Evolutionary conservation across 2,797 vertebrate species (phyloP).

Genomic region (Percopsis omiscomaycus): DNA sequence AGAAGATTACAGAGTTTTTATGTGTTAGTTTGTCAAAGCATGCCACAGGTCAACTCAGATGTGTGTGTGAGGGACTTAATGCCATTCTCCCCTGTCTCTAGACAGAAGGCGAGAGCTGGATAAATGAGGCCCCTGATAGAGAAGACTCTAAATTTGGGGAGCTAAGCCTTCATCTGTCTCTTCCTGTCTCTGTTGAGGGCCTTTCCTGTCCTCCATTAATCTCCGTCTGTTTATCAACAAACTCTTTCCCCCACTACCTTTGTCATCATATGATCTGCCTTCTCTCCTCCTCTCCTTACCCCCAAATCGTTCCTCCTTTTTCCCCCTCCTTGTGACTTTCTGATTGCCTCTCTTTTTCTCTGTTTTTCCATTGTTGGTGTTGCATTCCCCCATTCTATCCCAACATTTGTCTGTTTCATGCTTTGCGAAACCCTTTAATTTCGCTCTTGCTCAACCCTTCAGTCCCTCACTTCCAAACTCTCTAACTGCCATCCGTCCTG

Average conservation of each 20-base stretch:
- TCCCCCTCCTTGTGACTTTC: not conserved
- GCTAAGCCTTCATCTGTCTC: slow-evolving; percentile 23
- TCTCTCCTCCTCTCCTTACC: not conserved
- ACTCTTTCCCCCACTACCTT: slow-evolving; percentile 9
- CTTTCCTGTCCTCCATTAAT: slow-evolving; percentile 14
- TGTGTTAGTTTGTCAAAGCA: no score
- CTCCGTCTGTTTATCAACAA: not conserved
- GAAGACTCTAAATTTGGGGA: slow-evolving; percentile 21
- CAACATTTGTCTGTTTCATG: not conserved
- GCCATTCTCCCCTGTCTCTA: slow-evolving; percentile 8
- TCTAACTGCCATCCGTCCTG: not conserved
- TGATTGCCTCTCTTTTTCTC: slow-evolving; percentile 1
- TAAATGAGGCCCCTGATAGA: slow-evolving; percentile 31
- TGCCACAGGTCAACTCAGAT: not conserved
- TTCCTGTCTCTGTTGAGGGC: slow-evolving; percentile 7
- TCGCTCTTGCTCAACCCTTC: not conserved
- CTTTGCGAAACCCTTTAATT: not conserved
- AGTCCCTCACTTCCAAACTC: slow-evolving; percentile 3
- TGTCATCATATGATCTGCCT: slow-evolving; percentile 4
- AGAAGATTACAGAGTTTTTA: no score
- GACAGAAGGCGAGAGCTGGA: slow-evolving; percentile 17
- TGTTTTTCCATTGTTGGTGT: not conserved
- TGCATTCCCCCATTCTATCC: not conserved
- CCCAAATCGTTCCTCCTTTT: not conserved
- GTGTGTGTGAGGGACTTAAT: slow-evolving; percentile 4